phyloP scores from a whole-genome alignment of 2,113 vertebrate species.

The Apteryx owenii region DNA sequence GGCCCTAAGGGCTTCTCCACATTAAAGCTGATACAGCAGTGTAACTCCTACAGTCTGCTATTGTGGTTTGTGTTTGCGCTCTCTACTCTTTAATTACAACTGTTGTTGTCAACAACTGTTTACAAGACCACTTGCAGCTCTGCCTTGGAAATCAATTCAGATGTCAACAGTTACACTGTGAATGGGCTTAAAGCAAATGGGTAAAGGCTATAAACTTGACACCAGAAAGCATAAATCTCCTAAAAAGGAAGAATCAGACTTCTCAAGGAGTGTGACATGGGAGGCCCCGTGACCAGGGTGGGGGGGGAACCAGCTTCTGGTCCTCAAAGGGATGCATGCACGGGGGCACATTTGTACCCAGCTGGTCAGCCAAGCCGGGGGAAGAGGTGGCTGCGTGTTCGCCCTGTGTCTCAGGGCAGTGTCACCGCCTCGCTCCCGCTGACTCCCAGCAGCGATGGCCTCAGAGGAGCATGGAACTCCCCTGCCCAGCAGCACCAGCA shows the following conservation, averaged over 20 bases:
- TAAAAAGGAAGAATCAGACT: background rate
- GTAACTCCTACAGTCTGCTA: background rate
- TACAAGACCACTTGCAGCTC: conserved; percentile 31
- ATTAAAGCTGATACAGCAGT: background rate
- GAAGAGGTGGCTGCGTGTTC: background rate
- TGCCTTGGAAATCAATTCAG: conserved; percentile 14
- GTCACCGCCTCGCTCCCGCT: background rate
- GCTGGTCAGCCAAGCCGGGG: background rate
- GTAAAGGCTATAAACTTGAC: background rate
- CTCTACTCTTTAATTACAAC: conserved; percentile 6
- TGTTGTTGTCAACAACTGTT: background rate
- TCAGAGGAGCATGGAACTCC: background rate
- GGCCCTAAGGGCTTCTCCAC: background rate
- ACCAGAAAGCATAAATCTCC: background rate
- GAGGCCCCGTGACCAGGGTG: background rate
- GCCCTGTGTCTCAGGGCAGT: background rate
- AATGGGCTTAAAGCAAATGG: background rate
- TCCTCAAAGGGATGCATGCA: background rate
- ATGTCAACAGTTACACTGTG: background rate
- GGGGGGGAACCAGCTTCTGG: background rate
- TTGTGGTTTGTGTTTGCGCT: conserved; percentile 16
- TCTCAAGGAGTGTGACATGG: background rate
- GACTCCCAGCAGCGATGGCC: background rate
- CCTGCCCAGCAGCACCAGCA: background rate
- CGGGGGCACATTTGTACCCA: background rate